Conservation (phyloP, 2,888 invertebrate genomes). For the Malthinus flaveolus region DNA sequence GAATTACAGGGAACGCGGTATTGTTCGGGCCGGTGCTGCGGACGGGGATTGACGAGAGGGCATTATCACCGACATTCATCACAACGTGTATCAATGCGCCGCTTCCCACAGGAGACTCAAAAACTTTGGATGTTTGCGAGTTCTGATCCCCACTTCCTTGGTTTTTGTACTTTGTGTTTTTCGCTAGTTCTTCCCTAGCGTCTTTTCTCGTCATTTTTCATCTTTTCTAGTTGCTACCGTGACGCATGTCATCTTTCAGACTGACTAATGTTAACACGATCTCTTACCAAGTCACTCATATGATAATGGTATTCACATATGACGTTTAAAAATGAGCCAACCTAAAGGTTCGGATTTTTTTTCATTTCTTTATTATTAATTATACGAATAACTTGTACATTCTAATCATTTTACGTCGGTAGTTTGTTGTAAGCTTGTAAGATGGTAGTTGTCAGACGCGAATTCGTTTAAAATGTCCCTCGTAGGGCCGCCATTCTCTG, state of each 20-base stretch:
- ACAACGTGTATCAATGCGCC: slow-evolving; percentile 56
- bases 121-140: slow-evolving; percentile 52
- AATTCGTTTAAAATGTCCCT: neutral
- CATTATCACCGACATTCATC: slow-evolving; percentile 60
- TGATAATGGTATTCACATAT: slow-evolving; percentile 23
- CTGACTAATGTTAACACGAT: slow-evolving; percentile 49
- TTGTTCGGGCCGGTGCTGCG: slow-evolving; percentile 61
- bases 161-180: slow-evolving; percentile 51
- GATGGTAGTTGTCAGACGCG: neutral
- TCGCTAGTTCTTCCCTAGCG: slow-evolving; percentile 44
- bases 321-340: slow-evolving; percentile 24
- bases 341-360: neutral
- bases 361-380: slow-evolving; percentile 3
- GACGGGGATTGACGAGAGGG: slow-evolving; percentile 59
- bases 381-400: neutral
- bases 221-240: slow-evolving; percentile 55
- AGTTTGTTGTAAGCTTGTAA: neutral
- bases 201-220: slow-evolving; percentile 53
- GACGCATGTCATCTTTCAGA: slow-evolving; percentile 54
- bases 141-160: slow-evolving; percentile 45
- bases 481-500: neutral
- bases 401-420: neutral
- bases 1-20: slow-evolving; percentile 55
- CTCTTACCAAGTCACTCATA: slow-evolving; percentile 34
- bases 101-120: slow-evolving; percentile 55